Conservation (phyloP, 2,888 invertebrate species). For the Eupithecia dodoneata region DNA sequence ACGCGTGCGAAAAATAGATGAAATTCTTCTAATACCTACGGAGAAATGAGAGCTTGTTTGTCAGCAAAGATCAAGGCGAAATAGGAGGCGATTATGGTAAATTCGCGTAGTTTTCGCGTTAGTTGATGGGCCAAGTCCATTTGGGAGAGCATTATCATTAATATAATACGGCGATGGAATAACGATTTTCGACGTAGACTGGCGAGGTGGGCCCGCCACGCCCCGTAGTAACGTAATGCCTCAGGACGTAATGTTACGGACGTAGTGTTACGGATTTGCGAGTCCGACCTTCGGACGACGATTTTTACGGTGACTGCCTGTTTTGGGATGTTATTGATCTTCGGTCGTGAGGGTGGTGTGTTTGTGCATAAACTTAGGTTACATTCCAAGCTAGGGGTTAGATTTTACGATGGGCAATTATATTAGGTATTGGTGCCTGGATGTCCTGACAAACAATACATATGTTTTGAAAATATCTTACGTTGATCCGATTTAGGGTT, state of each 20-base stretch:
- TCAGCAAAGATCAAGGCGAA: conserved; percentile 3
- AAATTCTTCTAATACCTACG: conserved; percentile 9
- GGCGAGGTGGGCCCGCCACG: conserved; percentile 63
- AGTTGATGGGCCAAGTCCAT: conserved; percentile 4
- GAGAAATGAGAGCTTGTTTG: conserved; percentile 3
- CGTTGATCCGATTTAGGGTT: neutral
- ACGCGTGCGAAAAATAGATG: conserved; percentile 8
- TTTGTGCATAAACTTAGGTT: neutral
- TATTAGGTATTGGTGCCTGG: neutral
- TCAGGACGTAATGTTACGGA: conserved; percentile 36
- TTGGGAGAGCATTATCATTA: conserved; percentile 18
- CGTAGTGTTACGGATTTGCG: conserved; percentile 55
- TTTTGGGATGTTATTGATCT: conserved; percentile 9
- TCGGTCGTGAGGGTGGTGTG: neutral
- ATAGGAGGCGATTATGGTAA: neutral
- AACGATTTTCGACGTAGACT: conserved; percentile 43
- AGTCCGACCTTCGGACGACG: conserved; percentile 52
- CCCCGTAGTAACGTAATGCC: conserved; percentile 49
- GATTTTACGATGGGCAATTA: neutral
- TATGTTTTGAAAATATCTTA: neutral
- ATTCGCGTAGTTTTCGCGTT: neutral
- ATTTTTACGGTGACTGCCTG: conserved; percentile 6
- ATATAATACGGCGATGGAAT: conserved; percentile 21
- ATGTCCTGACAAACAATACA: neutral
- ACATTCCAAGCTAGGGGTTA: neutral